These are phyloP conservation scores for Caenorhabditis panamensis DNA, from an alignment of 2,888 invertebrate genomes.

Conservation along the genomic window DNA sequence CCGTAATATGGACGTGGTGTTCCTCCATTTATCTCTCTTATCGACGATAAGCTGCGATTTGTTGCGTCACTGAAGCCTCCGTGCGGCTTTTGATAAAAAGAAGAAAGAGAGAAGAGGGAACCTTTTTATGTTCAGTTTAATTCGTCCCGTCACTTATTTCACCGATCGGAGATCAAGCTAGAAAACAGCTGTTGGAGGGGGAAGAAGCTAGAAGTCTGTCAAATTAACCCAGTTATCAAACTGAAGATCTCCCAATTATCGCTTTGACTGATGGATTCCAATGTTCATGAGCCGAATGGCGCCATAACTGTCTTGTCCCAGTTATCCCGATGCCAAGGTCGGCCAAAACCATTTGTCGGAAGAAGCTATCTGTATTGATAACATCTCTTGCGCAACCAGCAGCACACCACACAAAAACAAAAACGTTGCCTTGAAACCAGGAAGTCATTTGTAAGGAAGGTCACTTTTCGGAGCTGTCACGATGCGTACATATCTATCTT, in stretches of 20 bases:
- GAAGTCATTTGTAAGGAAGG: conserved; percentile 45
- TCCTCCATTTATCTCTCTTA: conserved; percentile 47
- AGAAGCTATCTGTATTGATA: conserved; percentile 47
- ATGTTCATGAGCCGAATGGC: conserved; percentile 14
- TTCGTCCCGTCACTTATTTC: conserved; percentile 13
- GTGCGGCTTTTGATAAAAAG: conserved; percentile 14
- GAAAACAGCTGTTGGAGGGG: conserved; percentile 15
- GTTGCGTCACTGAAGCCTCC: conserved; percentile 51
- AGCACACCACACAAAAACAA: conserved; percentile 20
- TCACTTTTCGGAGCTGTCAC: conserved; percentile 43
- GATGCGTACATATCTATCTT: conserved; percentile 26
- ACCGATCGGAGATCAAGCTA: conserved; percentile 45
- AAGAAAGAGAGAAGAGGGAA: conserved; percentile 14
- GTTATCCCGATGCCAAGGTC: conserved; percentile 33
- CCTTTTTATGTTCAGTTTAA: conserved; percentile 30
- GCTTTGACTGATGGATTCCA: too few relatives aligned
- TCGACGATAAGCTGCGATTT: conserved; percentile 52
- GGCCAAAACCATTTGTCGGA: conserved; percentile 20
- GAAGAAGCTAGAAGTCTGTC: background rate
- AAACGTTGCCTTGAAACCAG: conserved; percentile 26
- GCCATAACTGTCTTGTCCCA: conserved; percentile 12
- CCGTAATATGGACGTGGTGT: conserved; percentile 51
- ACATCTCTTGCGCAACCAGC: conserved; percentile 16
- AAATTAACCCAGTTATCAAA: conserved; percentile 15
- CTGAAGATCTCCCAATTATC: conserved; percentile 6